Base-by-base conservation (phyloP, 2,113 vertebrate species). In the Peromyscus maniculatus region DNA sequence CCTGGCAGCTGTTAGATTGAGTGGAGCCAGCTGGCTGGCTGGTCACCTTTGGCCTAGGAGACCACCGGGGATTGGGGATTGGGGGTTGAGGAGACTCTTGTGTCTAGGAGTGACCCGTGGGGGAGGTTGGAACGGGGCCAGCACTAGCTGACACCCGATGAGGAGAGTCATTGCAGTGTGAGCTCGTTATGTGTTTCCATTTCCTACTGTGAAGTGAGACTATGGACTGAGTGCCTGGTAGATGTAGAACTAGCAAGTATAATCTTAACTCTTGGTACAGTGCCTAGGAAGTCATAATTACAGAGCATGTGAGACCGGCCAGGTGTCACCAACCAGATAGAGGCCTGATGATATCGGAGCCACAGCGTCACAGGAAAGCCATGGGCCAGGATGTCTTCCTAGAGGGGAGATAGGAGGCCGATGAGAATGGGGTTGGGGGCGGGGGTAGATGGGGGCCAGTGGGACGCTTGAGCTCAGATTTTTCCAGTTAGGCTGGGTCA, bases 21-120 rank as follows among this genome's bases (percentile, higher is more conserved):
- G 33, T 52, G 21, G 74, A 24, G 22, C 43, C 87, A 66, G 59
- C 55, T 55, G 36, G 26, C 36, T 57, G 57, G 26, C 36, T 57
- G 57, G 77, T 86, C 43, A n/a, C 39, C 88, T 90, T 67, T 69
- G 57, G 11, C 94, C 89, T 88, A 26, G 39, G n/a, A 71, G 82
- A 86, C 26, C 39, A 59, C 52, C 13, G 0, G 52, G 62, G 11
- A 2, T 10, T 69, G 39, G 72, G 28, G 24, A 2, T 10, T 69
- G 39, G 72, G 33, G 24, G 26, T 26, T 66, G 59, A 84, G 46
- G 64, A 49, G 62, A 64, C 67, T 74, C 64, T 87, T 28, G 13
- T 59, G 33, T 75, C 69, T 59, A 49, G 64, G 46, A 26, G 36
- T 71, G 59, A 64, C 69, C 16, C 0, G 2, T 3, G 10, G 55